Base-by-base conservation (phyloP, 23 tunicate species). In the Botrylloides violaceus region DNA sequence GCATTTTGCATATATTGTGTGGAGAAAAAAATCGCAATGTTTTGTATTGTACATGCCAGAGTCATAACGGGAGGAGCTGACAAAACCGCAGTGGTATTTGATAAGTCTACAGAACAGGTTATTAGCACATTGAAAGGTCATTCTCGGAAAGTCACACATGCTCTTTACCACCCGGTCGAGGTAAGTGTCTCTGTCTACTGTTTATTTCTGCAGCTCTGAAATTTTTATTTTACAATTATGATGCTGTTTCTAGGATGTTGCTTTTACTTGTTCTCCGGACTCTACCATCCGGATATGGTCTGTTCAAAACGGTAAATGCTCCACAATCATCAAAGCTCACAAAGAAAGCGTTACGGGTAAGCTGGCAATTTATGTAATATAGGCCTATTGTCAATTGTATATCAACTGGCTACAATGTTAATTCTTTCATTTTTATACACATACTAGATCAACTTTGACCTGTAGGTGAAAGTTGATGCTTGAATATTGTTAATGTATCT, bases 41-140 rank as follows among this genome's bases (percentile, higher is more conserved):
- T 60, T 60, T 25, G 19, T 24, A 18, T 60, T 27, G 19, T 22
- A 59, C 56, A 2, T 22, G 27, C 50, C 73, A 81, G 92, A 78
- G 83, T 92, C 4, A 77, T 92, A 34, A 92, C 98, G 26, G 98
- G 98, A 31, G 98, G 98, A 15, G 93, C 88, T 15, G 98, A 92
- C 64, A 92, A 92, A 43, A 92, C 93, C 7, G 98, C 92, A 24
- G 98, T 92, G 27, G 98, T 92, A 5, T 92, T 84, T 77, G 98
- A 92, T 58, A 84, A 73, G 66, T 82, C 76, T 25, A 58, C 76
- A 4, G 98, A 84, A 55, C 83, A 84, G 43, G 81, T 92, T n/a
- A 70, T 92, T 30, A 79, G 78, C 66, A 84, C 92, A n/a, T 58
- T 92, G 73, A 84, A 92, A 53, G 98, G 98, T 3, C 98, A 92